A percentile compares a stretch with the other conserved stretches of the same genome.
Evolutionary conservation across 2,888 invertebrate species (phyloP).

Genomic region (Cantharis lateralis): DNA sequence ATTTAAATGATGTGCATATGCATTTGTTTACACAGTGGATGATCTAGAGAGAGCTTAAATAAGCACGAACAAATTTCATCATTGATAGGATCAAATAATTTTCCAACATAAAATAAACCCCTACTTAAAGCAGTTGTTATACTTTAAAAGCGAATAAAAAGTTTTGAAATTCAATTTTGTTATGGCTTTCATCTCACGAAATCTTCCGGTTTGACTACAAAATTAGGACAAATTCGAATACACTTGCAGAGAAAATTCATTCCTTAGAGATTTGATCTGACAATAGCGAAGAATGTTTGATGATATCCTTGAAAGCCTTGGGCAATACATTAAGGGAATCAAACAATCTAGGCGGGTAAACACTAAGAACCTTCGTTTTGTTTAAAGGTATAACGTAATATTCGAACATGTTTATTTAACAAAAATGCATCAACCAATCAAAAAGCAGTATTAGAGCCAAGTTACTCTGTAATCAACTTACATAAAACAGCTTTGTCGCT

Average conservation of each 20-base stretch:
- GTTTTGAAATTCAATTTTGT: constrained; percentile 45
- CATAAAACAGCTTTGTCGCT: not conserved
- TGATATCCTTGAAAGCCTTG: constrained; percentile 26
- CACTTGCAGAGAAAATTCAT: constrained; percentile 30
- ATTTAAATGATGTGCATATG: constrained; percentile 19
- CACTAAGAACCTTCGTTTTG: constrained; percentile 4
- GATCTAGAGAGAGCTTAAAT: constrained; percentile 9
- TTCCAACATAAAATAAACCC: not conserved
- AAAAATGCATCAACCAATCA: not conserved
- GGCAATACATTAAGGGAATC: constrained; percentile 26
- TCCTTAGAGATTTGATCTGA: constrained; percentile 38
- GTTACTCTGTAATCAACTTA: not conserved
- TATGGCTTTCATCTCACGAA: constrained; percentile 47
- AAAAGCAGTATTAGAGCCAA: not conserved
- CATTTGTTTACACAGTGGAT: constrained; percentile 20
- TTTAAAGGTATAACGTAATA: constrained; percentile 41
- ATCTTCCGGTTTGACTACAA: constrained; percentile 39
- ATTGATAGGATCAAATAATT: constrained; percentile 11
- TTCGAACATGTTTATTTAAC: not conserved
- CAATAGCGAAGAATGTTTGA: constrained; percentile 36
- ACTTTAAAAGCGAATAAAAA: constrained; percentile 41
- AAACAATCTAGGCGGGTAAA: constrained; percentile 18
- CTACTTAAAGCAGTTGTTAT: constrained; percentile 30
- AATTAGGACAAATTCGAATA: constrained; percentile 39
- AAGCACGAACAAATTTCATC: constrained; percentile 21